Percentiles rank a stretch among this genome's conserved stretches.
phyloP scores from a whole-genome alignment of 64 coral and sea anemone genomes.

The Porites lutea region DNA sequence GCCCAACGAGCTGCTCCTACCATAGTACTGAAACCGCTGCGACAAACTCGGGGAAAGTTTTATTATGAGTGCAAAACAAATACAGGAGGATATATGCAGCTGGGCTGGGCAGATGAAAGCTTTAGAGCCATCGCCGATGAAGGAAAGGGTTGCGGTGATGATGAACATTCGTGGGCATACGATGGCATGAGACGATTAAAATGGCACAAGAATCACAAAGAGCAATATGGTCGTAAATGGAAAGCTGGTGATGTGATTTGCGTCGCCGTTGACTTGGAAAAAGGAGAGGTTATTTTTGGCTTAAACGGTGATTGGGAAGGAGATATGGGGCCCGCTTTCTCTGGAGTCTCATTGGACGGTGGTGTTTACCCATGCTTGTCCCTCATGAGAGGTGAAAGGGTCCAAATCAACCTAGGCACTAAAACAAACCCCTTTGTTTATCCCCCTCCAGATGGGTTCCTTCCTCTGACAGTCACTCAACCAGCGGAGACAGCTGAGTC shows the following conservation, averaged over 20 bases:
- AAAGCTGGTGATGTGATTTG: slow-evolving; percentile 70
- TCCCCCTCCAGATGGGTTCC: slow-evolving; percentile 58
- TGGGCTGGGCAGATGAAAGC: slow-evolving; percentile 75
- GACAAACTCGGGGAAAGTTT: slow-evolving; percentile 64
- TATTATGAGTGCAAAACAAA: slow-evolving; percentile 85
- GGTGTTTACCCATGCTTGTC: slow-evolving; percentile 75
- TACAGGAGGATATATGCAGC: slow-evolving; percentile 76
- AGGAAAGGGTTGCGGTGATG: slow-evolving; percentile 80
- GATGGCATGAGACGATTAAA: slow-evolving; percentile 74
- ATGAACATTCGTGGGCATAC: slow-evolving; percentile 80
- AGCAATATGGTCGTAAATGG: slow-evolving; percentile 67
- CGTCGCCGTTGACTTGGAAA: slow-evolving; percentile 62
- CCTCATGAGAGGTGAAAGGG: slow-evolving; percentile 69
- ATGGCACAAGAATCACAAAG: slow-evolving; percentile 69
- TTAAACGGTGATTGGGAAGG: slow-evolving; percentile 70
- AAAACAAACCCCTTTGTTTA: slow-evolving; percentile 64
- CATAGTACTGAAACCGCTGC: slow-evolving; percentile 72
- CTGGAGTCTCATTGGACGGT: slow-evolving; percentile 47
- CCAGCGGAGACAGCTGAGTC: background rate
- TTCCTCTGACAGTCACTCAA: slow-evolving; percentile 17
- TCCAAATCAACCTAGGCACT: slow-evolving; percentile 66
- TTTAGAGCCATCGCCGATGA: slow-evolving; percentile 61
- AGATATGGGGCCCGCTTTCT: slow-evolving; percentile 66
- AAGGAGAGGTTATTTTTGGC: slow-evolving; percentile 55
- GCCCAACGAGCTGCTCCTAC: slow-evolving; percentile 78